Base-by-base conservation (phyloP, 2,888 invertebrate genomes). In the Polyploca ridens region DNA sequence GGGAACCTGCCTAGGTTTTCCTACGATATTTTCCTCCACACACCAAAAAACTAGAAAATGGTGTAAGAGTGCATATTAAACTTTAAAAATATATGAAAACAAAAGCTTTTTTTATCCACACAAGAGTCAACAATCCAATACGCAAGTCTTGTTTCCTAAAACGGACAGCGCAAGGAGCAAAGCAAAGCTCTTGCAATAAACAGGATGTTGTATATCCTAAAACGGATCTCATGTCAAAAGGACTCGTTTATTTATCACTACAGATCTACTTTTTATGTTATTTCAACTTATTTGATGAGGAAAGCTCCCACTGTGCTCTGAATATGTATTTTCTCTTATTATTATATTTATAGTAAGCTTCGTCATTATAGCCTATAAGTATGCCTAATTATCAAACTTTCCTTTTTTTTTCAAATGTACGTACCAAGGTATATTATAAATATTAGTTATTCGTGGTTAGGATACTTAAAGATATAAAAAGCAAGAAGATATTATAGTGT, bases 191-290 rank as follows among this genome's bases (percentile, higher is more conserved):
- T 74, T 74, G 77, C 73, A 67, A 73, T 74, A 71, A 73, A 75
- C 75, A 79, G 80, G 78, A 83, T 74, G 77, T 72, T 67, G 86
- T 84, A 73, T 83, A 69, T 73, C 87, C 88, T 86, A 87, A 87
- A 74, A 72, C 70, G 80, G 79, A 71, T 68, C 65, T 60, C 66
- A 76, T 72, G 63, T 68, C 77, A 70, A 74, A 74, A 74, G 76
- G 71, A 79, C 72, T 76, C 74, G 81, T 77, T 77, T 82, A 81
- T 78, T 75, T 75, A 81, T 83, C 7, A 35, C 27, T 81, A 81
- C 66, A 69, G 64, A 66, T 69, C 70, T 63, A 70, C 75, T 74
- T 71, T 78, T 76, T 78, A 54, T 54, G 19, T 19, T 19, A 54
- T 54, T 19, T 19, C 19, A 54, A 54, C 54, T 54, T 54, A 54